Base-by-base conservation (phyloP, 2,888 invertebrate genomes). In the Xylocampa areola region DNA sequence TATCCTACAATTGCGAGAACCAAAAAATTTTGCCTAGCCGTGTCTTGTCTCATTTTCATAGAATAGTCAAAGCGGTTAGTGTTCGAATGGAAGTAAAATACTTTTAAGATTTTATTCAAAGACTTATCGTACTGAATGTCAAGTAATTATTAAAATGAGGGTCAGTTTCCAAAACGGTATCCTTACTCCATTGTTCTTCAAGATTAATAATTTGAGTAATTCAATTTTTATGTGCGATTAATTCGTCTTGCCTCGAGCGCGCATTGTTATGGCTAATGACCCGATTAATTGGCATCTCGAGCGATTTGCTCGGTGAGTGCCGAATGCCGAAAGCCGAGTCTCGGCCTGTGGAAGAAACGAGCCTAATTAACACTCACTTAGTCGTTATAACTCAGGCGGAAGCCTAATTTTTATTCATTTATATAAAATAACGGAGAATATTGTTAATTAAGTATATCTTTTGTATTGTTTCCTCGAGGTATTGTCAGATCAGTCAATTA, bases 201-300 rank as follows among this genome's bases (percentile, higher is more conserved):
- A 66, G 32, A 69, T 69, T 68, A 51, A 64, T 69, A 63, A 69
- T 63, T 61, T 39, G n/a, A 54, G 60, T 59, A 53, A 70, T 64
- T 57, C 45, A 51, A 69, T 64, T 74, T 70, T 70, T 70, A 74
- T 74, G 71, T 68, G 45, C 66, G 43, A 68, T 72, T 76, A 73
- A 69, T 68, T 62, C 59, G 25, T 53, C 27, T 48, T 51, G 52
- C 39, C 27, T 52, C 49, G 43, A 43, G 51, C 52, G 41, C 43
- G 40, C 71, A 74, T 77, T 71, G 66, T 75, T 58, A 61, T 36
- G 52, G 60, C 63, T 79, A 78, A 78, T 80, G 75, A 74, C 60
- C 61, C 68, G 68, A 73, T 78, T 80, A 78, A 75, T 78, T 75
- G 76, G 67, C 68, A 75, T 69, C 74, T 73, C 65, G 68, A 68